Percentiles rank a stretch among this genome's conserved stretches.
phyloP scores from a whole-genome alignment of 37 sponge, comb jelly and placozoan genomes.

The Theonella swinhoei region DNA sequence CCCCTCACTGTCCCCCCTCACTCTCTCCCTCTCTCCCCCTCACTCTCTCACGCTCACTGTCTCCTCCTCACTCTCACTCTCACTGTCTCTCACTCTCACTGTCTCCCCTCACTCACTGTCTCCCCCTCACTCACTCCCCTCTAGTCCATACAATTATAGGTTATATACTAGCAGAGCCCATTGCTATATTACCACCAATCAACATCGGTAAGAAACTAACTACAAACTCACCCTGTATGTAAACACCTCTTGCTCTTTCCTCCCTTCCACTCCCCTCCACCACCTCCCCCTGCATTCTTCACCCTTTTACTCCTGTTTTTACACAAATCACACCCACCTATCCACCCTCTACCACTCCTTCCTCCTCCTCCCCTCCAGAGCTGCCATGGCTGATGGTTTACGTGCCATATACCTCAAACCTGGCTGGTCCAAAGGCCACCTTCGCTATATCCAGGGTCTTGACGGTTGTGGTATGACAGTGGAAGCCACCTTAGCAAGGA shows the following conservation, averaged over 20 bases:
- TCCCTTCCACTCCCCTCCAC: neutral
- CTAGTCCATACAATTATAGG: constrained; percentile 50
- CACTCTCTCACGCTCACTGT: neutral
- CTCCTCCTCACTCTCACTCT: too few species aligned
- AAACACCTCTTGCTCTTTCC: neutral
- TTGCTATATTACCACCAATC: constrained; percentile 12
- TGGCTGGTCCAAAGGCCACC: neutral
- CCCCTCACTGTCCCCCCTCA: neutral
- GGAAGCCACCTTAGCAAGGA: neutral
- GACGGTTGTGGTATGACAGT: neutral
- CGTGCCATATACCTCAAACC: constrained; percentile 42
- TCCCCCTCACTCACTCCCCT: neutral
- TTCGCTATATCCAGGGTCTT: constrained; percentile 4
- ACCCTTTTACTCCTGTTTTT: too few species aligned
- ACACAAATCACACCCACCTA: too few species aligned
- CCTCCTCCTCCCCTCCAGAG: constrained; percentile 7
- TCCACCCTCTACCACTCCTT: neutral
- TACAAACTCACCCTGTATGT: too few species aligned
- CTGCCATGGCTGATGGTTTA: constrained; percentile 45
- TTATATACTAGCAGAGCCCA: constrained; percentile 48
- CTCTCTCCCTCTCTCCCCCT: constrained; percentile 10
- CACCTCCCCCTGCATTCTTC: neutral
- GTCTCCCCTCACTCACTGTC: neutral
- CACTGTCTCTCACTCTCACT: constrained; percentile 21
- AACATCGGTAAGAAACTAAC: constrained; percentile 16